phyloP scores from a whole-genome alignment of 2,113 vertebrate genomes.

The Cryptoleucopteryx plumbea region DNA sequence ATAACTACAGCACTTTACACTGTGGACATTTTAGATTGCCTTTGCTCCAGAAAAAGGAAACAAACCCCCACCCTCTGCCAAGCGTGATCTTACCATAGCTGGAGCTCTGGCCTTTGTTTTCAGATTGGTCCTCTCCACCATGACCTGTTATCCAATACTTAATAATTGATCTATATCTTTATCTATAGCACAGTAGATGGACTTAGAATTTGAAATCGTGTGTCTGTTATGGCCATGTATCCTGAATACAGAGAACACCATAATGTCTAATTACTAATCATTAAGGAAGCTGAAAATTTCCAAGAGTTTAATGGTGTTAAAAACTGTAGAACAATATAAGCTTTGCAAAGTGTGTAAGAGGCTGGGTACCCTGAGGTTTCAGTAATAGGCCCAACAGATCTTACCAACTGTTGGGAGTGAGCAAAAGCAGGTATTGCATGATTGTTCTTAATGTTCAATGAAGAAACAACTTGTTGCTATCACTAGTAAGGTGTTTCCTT shows the following conservation, averaged over 20 bases:
- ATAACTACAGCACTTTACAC: not conserved
- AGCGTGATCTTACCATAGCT: not conserved
- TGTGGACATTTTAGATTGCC: not conserved
- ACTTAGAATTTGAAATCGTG: not conserved
- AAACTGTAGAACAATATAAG: not conserved
- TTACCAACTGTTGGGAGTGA: not conserved
- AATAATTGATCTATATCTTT: not conserved
- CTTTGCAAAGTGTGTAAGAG: not conserved
- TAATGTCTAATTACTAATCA: not conserved
- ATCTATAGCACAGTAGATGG: not conserved
- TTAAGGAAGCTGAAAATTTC: not conserved
- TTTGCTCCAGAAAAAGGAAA: not conserved
- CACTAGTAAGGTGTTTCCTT: not conserved
- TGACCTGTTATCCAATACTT: not conserved
- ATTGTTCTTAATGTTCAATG: not conserved
- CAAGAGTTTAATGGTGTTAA: not conserved
- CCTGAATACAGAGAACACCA: not conserved
- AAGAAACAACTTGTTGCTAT: not conserved
- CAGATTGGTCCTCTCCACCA: not conserved
- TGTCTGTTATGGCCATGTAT: not conserved
- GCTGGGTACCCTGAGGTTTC: not conserved
- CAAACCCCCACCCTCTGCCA: not conserved
- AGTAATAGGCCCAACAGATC: not conserved
- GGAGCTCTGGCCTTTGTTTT: not conserved
- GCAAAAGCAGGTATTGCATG: not conserved